Evolutionary conservation across 2,113 vertebrate species (phyloP).

Genomic region (Ceyx cyanopectus): DNA sequence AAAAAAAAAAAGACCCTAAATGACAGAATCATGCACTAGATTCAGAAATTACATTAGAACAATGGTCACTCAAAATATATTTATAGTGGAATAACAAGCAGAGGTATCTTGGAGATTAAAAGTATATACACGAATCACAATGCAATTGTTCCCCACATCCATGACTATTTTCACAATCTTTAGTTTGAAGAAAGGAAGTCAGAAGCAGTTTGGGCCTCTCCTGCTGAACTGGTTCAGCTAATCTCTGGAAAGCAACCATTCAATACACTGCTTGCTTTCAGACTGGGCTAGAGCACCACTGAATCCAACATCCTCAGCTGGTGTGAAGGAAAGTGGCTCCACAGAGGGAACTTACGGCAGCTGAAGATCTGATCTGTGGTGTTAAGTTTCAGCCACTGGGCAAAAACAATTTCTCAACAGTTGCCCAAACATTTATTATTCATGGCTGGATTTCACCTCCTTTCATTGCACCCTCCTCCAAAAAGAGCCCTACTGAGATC

Average conservation of each 20-base stretch:
- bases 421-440: not conserved
- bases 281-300: not conserved
- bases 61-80: conserved; percentile 41
- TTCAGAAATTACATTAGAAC: conserved; percentile 46
- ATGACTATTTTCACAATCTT: conserved; percentile 51
- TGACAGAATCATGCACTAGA: conserved; percentile 43
- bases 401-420: conserved; percentile 18
- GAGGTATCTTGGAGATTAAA: conserved; percentile 50
- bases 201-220: not conserved
- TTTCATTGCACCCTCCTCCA: not conserved
- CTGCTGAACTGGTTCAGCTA: not conserved
- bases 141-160: conserved; percentile 22
- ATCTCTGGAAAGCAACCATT: conserved; percentile 8
- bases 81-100: conserved; percentile 54
- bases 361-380: not conserved
- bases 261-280: not conserved
- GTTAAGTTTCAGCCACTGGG: not conserved
- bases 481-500: not conserved
- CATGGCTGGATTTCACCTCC: not conserved
- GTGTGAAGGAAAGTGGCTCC: not conserved
- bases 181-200: conserved; percentile 23
- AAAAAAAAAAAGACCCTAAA: conserved; percentile 3
- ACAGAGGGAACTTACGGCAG: not conserved
- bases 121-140: conserved; percentile 27
- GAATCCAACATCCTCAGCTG: not conserved